Evolutionary conservation across 2,113 vertebrate species (phyloP), one percentile per base, ranked within the genome.

Genomic region (Myodes glareolus): DNA sequence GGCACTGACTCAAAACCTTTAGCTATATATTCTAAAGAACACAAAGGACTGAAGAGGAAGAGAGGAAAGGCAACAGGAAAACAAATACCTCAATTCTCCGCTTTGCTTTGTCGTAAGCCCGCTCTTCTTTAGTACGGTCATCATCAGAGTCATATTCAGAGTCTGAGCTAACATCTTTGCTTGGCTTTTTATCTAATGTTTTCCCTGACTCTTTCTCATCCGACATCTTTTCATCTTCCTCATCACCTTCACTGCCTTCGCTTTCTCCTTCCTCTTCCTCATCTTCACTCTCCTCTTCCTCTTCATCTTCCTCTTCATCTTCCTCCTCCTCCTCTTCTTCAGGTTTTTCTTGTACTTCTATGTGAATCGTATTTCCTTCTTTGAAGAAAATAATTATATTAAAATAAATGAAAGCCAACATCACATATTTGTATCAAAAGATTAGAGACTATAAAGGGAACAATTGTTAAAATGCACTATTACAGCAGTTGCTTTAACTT

Each of bases 281-380:
- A 50, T 98, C 98, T 0, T 99, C 99, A 5, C 99, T 99, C 0
- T 99, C 99, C 0, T 99, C 99, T 0, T 99, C 98, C 0, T 99
- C 99, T 0, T 99, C 98, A 0, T 99, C 98, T 0, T 99, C 98
- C 0, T 99, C 97, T 0, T 97, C 97, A 0, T 99, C 99, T 0
- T 98, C 33, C 2, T 98, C 98, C 5, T 99, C 98, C 33, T 98
- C 98, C 33, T 98, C 96, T 23, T 98, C 96, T 9, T 99, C 98
- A 7, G 97, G 91, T 3, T 98, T 98, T 94, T 99, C 99, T 98
- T 99, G 99, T 91, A 99, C 99, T 98, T 99, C 99, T 93, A 99
- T 99, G 98, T 99, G 99, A 77, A 99, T 98, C 55, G 99, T 99
- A 96, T 99, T 99, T 97, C 99, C 97, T 97, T 99, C 99, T 99